A percentile compares a stretch with the other conserved stretches of the same genome.
phyloP scores from a whole-genome alignment of 2,113 vertebrate species.

The Bos indicus region DNA sequence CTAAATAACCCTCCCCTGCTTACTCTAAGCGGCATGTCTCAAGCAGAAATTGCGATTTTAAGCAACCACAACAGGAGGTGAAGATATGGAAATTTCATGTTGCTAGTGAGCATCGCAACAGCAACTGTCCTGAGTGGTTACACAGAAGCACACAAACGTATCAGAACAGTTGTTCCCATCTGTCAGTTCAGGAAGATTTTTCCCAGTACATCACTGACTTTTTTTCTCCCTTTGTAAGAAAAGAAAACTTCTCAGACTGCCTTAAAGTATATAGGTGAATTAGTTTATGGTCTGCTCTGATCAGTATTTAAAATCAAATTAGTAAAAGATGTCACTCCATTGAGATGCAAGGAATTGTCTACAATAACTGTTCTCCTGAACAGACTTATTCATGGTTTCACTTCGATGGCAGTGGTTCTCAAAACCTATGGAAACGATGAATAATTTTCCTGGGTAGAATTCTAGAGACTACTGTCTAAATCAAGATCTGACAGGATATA shows the following conservation, averaged over 20 bases:
- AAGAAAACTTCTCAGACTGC: neutral
- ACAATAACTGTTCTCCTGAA: neutral
- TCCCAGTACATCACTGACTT: neutral
- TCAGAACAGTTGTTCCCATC: neutral
- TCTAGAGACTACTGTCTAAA: neutral
- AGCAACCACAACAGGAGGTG: neutral
- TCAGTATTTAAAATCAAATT: neutral
- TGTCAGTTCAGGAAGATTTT: neutral
- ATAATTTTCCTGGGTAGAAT: neutral
- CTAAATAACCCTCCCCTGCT: neutral
- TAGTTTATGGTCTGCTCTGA: neutral
- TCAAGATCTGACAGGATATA: neutral
- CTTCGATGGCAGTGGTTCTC: neutral
- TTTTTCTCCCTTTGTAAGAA: neutral
- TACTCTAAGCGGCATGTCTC: too few species aligned
- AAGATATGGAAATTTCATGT: neutral
- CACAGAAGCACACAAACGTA: neutral
- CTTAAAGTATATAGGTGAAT: neutral
- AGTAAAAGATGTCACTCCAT: neutral
- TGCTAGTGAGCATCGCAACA: neutral
- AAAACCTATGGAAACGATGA: neutral
- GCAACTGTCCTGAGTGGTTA: accelerated
- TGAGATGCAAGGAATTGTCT: neutral
- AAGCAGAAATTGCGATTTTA: neutral
- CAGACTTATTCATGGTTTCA: neutral